A percentile compares a stretch with the other conserved stretches of the same genome.
phyloP scores from a whole-genome alignment of 2,113 vertebrate genomes.

The Phaethornis superciliosus region DNA sequence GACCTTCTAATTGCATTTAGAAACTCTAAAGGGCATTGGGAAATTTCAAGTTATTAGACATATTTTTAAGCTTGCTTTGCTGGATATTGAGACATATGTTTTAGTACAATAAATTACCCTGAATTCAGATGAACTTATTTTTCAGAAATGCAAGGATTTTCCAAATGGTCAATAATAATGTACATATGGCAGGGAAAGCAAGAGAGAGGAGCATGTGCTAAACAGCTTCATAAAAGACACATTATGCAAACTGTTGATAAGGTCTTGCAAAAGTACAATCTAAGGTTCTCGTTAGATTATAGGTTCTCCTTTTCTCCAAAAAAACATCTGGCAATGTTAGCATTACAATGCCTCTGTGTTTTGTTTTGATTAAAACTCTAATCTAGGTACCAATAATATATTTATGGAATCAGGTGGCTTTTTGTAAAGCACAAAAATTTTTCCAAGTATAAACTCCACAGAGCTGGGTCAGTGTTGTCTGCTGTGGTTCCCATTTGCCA shows the following conservation, averaged over 20 bases:
- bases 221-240: constrained; percentile 4
- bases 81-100: not conserved
- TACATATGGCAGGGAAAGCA: constrained; percentile 1
- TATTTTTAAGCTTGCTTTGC: not conserved
- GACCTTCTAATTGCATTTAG: constrained; percentile 5
- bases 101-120: constrained; percentile 18
- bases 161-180: constrained; percentile 35
- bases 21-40: constrained; percentile 6
- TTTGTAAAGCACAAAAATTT: not conserved
- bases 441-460: not conserved
- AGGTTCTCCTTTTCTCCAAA: too few species aligned
- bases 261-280: not conserved
- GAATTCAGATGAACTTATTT: constrained; percentile 43
- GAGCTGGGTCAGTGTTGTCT: fast-evolving
- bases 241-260: not conserved
- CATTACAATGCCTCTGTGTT: not conserved
- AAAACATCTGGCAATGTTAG: not conserved
- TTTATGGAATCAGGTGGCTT: not conserved
- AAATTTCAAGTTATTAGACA: constrained; percentile 12
- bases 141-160: constrained; percentile 36
- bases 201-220: not conserved
- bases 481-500: fast-evolving
- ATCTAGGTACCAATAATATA: not conserved
- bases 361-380: not conserved
- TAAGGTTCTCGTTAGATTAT: not conserved